These are phyloP conservation scores for Toxonevra muliebris DNA, from an alignment of 2,888 invertebrate species.

Conservation along the genomic window DNA sequence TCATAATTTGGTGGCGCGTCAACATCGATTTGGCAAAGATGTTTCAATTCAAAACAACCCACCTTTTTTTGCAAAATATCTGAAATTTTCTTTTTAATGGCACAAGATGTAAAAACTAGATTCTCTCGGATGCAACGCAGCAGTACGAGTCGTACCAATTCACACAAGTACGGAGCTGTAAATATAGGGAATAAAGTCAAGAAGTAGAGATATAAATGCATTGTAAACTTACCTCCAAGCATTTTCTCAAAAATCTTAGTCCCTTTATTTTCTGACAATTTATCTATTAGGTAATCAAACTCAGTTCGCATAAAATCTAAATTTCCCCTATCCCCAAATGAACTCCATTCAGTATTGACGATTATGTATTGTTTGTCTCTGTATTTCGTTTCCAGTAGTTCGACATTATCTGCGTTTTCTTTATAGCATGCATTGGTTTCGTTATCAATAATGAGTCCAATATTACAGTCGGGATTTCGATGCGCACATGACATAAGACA, in stretches of 20 bases:
- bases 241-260: constrained; percentile 93
- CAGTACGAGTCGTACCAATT: constrained; percentile 85
- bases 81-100: constrained; percentile 12
- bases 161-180: constrained; percentile 96
- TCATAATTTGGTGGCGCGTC: constrained; percentile 80
- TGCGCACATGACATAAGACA: constrained; percentile 91
- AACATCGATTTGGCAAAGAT: constrained; percentile 94
- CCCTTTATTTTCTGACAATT: constrained; percentile 79
- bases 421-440: constrained; percentile 62
- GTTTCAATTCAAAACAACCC: constrained; percentile 92
- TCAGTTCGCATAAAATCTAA: constrained; percentile 85
- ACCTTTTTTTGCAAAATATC: constrained; percentile 57
- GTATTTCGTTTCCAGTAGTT: constrained; percentile 73
- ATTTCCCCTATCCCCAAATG: constrained; percentile 90
- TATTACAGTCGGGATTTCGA: constrained; percentile 75
- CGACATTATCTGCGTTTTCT: constrained; percentile 77
- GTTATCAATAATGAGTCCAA: constrained; percentile 68
- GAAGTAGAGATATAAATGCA: background rate
- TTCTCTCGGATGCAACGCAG: constrained; percentile 81
- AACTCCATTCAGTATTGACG: constrained; percentile 96
- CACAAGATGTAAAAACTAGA: constrained; percentile 55
- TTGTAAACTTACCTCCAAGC: constrained; percentile 67
- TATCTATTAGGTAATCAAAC: constrained; percentile 82
- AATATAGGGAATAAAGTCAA: no score
- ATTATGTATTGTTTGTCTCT: constrained; percentile 70